Evolutionary conservation across 2,113 vertebrate genomes (phyloP).

Genomic region (Esox niger): DNA sequence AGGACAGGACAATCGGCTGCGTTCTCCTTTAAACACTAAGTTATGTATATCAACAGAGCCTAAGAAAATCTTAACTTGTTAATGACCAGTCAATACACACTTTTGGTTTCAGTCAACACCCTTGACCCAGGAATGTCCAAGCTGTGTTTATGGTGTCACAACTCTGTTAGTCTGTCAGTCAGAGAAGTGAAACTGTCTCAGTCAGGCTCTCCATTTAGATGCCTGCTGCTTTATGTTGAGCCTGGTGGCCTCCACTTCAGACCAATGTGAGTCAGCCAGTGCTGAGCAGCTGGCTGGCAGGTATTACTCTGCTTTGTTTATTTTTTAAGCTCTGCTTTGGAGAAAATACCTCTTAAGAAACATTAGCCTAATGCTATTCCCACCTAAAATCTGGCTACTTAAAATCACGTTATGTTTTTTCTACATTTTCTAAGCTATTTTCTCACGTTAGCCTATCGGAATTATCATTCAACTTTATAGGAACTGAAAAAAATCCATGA

Average conservation of each 20-base stretch:
- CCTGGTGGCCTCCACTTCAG: constrained; percentile 2
- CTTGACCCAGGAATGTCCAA: too few relatives aligned
- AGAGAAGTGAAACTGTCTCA: constrained; percentile 5
- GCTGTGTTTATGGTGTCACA: background rate
- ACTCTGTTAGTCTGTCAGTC: background rate
- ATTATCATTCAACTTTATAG: too few relatives aligned
- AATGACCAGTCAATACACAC: background rate
- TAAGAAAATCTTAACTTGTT: background rate
- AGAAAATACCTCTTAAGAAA: background rate
- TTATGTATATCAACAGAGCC: background rate
- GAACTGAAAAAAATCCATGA: background rate
- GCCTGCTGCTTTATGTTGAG: background rate
- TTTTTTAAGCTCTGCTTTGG: constrained; percentile 17
- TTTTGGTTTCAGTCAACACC: background rate
- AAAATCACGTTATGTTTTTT: too few relatives aligned
- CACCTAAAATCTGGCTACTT: background rate
- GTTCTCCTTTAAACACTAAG: background rate
- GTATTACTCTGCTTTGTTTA: constrained; percentile 19
- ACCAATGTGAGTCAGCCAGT: background rate
- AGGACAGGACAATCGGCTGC: background rate
- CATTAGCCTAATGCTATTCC: background rate
- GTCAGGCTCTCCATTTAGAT: constrained; percentile 3
- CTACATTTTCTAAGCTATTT: background rate
- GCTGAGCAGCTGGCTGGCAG: background rate
- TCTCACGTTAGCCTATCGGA: too few relatives aligned